phyloP scores from a whole-genome alignment of 2,113 vertebrate genomes.

The Gambusia holbrooki region DNA sequence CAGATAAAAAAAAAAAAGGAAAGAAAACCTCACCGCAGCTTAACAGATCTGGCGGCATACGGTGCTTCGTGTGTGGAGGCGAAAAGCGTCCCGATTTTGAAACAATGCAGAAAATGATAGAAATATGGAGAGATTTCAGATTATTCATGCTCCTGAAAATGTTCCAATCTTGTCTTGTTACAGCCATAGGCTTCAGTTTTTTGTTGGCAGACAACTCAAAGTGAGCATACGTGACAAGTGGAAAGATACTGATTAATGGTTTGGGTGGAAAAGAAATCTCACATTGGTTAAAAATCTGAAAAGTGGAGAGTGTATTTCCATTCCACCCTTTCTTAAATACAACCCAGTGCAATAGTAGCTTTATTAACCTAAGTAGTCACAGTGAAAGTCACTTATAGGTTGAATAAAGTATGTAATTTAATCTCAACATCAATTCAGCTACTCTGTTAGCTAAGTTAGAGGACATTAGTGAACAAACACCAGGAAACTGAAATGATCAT shows the following conservation, averaged over 20 bases:
- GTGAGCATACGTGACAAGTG: too few species aligned
- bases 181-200: too few species aligned
- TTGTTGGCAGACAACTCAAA: too few species aligned
- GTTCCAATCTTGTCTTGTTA: too few species aligned
- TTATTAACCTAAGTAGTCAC: not conserved
- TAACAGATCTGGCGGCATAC: slow-evolving; percentile 19
- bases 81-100: slow-evolving; percentile 33
- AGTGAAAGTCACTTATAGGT: not conserved
- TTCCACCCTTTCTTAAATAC: not conserved
- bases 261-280: too few species aligned
- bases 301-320: not conserved
- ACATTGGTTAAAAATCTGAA: too few species aligned
- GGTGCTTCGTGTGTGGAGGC: slow-evolving; percentile 18
- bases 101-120: not conserved
- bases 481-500: not conserved
- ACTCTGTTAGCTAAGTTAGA: not conserved
- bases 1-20: slow-evolving; percentile 31
- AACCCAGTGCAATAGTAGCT: not conserved
- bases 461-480: not conserved
- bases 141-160: too few species aligned
- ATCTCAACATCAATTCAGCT: not conserved
- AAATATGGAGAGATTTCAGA: too few species aligned
- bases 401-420: not conserved
- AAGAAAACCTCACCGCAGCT: slow-evolving; percentile 24
- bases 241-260: too few species aligned